Evolutionary conservation across 2,113 vertebrate genomes (phyloP), one percentile per base, ranked within the genome.

Genomic region (Sebastes fasciatus): DNA sequence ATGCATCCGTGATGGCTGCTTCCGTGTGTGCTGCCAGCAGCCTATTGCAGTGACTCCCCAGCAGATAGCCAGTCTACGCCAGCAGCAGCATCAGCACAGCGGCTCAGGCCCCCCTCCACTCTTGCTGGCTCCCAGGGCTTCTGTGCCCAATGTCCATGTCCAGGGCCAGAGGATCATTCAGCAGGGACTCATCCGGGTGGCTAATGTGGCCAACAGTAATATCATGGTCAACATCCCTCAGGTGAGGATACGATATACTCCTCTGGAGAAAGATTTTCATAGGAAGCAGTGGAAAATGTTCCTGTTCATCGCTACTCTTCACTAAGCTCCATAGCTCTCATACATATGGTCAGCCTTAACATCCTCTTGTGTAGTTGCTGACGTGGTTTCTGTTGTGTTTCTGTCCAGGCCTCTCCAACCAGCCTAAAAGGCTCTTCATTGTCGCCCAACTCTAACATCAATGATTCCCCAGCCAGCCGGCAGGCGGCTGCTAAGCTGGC

Each of bases 161-260:
- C 98, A 99, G 95, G 98, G 98, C 74, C 98, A 99, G 95, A 92
- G 97, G 19, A 98, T 99, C 89, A 98, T 99, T 93, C 98, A 98
- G 93, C 98, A 99, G 94, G 98, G 98, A 19, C 96, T 99, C 77
- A 99, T 99, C 90, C 96, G 98, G 0, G 97, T 99, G 17, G 96
- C 98, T 93, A 99, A 96, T 1, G 97, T 99, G 48, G 95, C 97
- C 90, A 99, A 94, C 81, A 95, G 97, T 78, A 97, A 96, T 84
- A 94, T 98, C 88, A 96, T 99, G 1, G 98, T 99, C 92, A 99
- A 97, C 88, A 97, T 99, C 95, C 96, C 97, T 0, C 95, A 95
- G 94, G 94, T 96, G 74, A 82, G 57, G 16, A 77, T 16, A 48
- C 1, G 19, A 17, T 1, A 14, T 48, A 19, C 42, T 40, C 11